Conservation (phyloP, 2,113 vertebrate species). For the Columbina picui region DNA sequence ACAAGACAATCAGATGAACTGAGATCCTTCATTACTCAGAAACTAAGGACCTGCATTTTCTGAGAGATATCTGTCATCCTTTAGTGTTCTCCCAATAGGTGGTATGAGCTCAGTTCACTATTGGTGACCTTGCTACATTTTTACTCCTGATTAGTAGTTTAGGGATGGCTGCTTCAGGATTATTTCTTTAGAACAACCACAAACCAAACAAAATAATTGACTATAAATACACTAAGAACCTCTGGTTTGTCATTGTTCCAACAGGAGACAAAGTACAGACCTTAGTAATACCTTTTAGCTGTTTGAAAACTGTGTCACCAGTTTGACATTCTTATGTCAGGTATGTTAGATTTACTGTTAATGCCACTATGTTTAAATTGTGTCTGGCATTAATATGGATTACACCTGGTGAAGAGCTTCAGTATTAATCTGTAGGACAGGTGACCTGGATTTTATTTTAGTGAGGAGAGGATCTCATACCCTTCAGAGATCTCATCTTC, state of each 20-base stretch:
- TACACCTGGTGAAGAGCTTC: constrained; percentile 23
- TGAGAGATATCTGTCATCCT: neutral
- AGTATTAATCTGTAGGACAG: constrained; percentile 19
- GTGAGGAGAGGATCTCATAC: neutral
- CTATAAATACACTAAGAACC: neutral
- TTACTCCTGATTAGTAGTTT: neutral
- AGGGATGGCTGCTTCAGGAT: neutral
- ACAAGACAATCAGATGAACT: neutral
- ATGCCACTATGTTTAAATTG: constrained; percentile 6
- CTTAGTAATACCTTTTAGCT: neutral
- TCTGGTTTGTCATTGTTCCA: neutral
- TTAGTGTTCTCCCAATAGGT: neutral
- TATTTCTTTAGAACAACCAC: neutral
- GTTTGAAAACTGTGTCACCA: constrained; percentile 33
- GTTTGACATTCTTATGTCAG: neutral
- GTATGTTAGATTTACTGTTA: constrained; percentile 55
- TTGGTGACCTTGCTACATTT: neutral
- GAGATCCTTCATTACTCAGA: neutral
- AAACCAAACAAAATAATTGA: neutral
- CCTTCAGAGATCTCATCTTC: neutral
- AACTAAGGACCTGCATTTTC: neutral
- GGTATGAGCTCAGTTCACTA: neutral
- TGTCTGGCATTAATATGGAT: constrained; percentile 40
- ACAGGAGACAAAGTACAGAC: neutral
- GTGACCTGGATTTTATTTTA: constrained; percentile 20